A percentile compares a stretch with the other conserved stretches of the same genome.
phyloP scores from a whole-genome alignment of 30 jellyfish, hydroid and myxozoan genomes.

The Turritopsis rubra region DNA sequence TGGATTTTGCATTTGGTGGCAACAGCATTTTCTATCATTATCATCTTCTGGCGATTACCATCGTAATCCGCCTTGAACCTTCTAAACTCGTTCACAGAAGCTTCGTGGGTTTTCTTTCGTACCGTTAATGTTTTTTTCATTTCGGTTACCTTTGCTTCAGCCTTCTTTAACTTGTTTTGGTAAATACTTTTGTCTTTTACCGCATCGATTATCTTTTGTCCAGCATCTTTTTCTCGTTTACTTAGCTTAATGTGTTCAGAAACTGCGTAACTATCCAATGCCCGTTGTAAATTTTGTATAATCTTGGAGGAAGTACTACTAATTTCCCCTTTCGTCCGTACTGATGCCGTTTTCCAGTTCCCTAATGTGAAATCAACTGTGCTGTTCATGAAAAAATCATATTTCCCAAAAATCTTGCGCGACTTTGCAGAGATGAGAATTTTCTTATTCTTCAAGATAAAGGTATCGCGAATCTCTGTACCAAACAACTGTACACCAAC shows the following conservation, averaged over 20 bases:
- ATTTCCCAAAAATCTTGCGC: conserved; percentile 46
- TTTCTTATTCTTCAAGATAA: conserved; percentile 11
- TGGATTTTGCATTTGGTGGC: conserved; percentile 36
- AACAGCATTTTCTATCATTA: conserved; percentile 14
- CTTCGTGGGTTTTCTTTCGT: conserved; percentile 2
- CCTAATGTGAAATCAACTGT: conserved; percentile 43
- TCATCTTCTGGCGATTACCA: conserved; percentile 21
- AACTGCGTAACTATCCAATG: conserved; percentile 28
- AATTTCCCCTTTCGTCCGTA: conserved; percentile 39
- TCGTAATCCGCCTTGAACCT: neutral
- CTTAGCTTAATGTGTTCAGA: conserved; percentile 20
- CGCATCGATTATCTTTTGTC: conserved; percentile 7
- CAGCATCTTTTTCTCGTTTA: conserved; percentile 19
- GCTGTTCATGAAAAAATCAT: conserved; percentile 40
- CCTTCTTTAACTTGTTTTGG: conserved; percentile 22
- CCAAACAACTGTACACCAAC: conserved; percentile 45
- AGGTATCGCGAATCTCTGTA: conserved; percentile 10
- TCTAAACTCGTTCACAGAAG: conserved; percentile 6
- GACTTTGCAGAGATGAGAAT: conserved; percentile 17
- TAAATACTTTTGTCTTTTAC: conserved; percentile 22
- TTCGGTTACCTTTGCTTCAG: conserved; percentile 19
- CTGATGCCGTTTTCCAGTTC: conserved; percentile 65
- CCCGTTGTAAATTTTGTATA: conserved; percentile 41
- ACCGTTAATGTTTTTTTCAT: conserved; percentile 1
- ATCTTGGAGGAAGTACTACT: conserved; percentile 34